A percentile compares a stretch with the other conserved stretches of the same genome.
Conservation (phyloP, 1,140 invertebrate genomes). For the Diprion similis region DNA sequence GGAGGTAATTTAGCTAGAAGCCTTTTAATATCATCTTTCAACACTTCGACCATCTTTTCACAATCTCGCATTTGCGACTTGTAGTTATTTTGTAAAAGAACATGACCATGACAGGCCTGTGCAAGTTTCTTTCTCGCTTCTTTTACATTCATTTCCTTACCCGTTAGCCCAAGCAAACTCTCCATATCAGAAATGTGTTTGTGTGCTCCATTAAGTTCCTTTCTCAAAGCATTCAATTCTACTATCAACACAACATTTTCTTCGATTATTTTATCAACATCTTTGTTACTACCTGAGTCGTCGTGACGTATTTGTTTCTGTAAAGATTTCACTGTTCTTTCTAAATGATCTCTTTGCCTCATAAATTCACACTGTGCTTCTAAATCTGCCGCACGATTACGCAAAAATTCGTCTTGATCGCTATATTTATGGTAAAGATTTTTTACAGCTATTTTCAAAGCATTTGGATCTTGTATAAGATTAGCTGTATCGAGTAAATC, state of each 20-base stretch:
- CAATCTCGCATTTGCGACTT: slow-evolving; percentile 46
- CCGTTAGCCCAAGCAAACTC: slow-evolving; percentile 69
- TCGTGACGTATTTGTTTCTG: slow-evolving; percentile 64
- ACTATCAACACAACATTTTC: slow-evolving; percentile 79
- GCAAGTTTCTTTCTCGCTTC: slow-evolving; percentile 66
- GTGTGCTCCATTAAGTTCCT: slow-evolving; percentile 70
- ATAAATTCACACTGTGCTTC: slow-evolving; percentile 81
- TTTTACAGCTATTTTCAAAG: slow-evolving; percentile 80
- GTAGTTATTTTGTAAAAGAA: slow-evolving; percentile 64
- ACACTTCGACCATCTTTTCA: slow-evolving; percentile 34
- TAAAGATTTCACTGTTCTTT: slow-evolving; percentile 73
- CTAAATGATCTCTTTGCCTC: slow-evolving; percentile 80
- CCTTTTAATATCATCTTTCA: slow-evolving; percentile 45
- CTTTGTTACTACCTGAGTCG: slow-evolving; percentile 50
- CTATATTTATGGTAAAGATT: slow-evolving; percentile 80
- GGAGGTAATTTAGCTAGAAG: slow-evolving; percentile 28
- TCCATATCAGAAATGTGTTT: slow-evolving; percentile 73
- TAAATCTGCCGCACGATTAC: slow-evolving; percentile 68
- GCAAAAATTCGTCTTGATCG: slow-evolving; percentile 69
- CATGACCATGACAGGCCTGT: slow-evolving; percentile 67
- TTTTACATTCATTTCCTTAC: slow-evolving; percentile 63
- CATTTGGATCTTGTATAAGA: slow-evolving; percentile 77
- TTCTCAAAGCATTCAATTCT: slow-evolving; percentile 77
- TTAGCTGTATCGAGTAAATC: slow-evolving; percentile 80
- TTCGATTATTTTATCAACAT: slow-evolving; percentile 64